Conservation (phyloP, 2,113 vertebrate species). For the Malaclemys terrapin region DNA sequence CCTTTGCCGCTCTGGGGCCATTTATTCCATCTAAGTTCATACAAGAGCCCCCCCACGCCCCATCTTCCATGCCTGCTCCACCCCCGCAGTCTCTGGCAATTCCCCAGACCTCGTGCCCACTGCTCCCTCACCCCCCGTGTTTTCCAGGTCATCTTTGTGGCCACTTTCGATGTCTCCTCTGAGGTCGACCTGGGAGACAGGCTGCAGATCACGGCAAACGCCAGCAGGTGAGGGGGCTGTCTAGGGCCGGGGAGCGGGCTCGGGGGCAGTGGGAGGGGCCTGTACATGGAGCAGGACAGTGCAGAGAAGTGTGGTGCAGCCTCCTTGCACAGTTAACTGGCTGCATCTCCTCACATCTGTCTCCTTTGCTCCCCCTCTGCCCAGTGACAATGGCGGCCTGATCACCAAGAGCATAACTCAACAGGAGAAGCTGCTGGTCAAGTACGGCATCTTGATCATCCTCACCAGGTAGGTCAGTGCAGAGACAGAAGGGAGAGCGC, state of each 20-base stretch:
- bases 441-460: too few species aligned
- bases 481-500: too few species aligned
- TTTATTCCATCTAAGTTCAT: too few species aligned
- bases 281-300: not conserved
- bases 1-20: too few species aligned
- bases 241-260: not conserved
- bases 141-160: too few species aligned
- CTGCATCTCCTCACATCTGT: fast-evolving
- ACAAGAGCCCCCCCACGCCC: not conserved
- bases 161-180: constrained; percentile 31
- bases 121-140: not conserved
- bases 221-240: not conserved
- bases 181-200: not conserved
- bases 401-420: not conserved
- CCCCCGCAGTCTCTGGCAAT: fast-evolving
- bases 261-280: not conserved
- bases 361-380: not conserved
- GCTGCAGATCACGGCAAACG: not conserved
- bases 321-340: not conserved
- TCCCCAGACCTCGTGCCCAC: not conserved
- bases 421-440: not conserved
- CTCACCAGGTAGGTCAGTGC: too few species aligned
- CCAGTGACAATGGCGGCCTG: constrained; percentile 36
- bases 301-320: not conserved
- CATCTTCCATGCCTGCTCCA: fast-evolving